Base-by-base conservation (phyloP, 2,888 invertebrate genomes). In the Scrobipalpa atriplicella region DNA sequence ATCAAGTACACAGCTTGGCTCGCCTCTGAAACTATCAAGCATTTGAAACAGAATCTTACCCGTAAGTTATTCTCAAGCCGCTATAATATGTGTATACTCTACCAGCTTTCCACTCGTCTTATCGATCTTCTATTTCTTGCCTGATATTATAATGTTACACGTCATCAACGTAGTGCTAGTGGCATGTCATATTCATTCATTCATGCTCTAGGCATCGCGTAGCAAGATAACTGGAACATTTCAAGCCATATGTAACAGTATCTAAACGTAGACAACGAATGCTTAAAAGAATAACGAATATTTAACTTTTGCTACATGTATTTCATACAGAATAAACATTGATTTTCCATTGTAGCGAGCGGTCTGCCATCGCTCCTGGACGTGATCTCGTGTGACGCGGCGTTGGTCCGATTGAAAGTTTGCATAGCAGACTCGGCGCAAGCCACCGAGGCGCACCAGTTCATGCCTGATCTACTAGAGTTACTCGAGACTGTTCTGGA, bases 331-430 rank as follows among this genome's bases (percentile, higher is more conserved):
- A 29, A 29, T 29, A 29, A 29, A 29, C 29, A 29, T 29, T 29
- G 29, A 29, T 29, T 56, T 69, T 71, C 56, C 64, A 18, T 75
- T 69, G 3, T 70, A 89, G 92, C 82, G 0, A 86, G 88, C 66
- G 92, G 93, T 11, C 77, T 94, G 39, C 97, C 97, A 0, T 95
- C 95, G 1, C 89, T 97, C 0, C 93, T 95, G 82, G 96, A 96
- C 70, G 93, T 97, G 47, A 95, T 96, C 74, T 93, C 97, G 13
- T 93, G 97, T 75, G 97, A 97, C 80, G 94, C 96, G 0, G 95
- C 97, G 0, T 87, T 97, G 43, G 96, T 96, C 13, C 95, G 97
- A 79, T 93, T 97, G 52, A 95, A 96, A 77, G 94, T 95, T 54
- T 92, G 93, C 19, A 85, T 95, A 65, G 82, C 85, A 0, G 89